A percentile compares a stretch with the other conserved stretches of the same genome.
Evolutionary conservation across 2,888 invertebrate species (phyloP).

Genomic region (Tenthredo scrophulariae): DNA sequence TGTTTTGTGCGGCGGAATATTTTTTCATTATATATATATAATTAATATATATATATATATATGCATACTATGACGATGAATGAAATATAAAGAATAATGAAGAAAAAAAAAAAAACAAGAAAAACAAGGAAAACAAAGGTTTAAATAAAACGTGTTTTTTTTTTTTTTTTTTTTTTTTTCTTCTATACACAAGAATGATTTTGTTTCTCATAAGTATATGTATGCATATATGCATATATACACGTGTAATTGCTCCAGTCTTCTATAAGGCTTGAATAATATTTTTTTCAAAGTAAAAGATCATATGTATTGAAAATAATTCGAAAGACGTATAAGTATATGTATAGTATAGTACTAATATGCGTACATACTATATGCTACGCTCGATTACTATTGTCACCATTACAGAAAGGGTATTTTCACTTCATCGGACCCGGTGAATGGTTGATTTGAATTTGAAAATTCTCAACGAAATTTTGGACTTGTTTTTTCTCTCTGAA

Average conservation of each 20-base stretch:
- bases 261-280: slow-evolving; percentile 15
- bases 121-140: background rate
- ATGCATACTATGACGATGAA: background rate
- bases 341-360: no score
- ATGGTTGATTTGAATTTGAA: background rate
- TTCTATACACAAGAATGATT: background rate
- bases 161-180: background rate
- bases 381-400: background rate
- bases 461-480: background rate
- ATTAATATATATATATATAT: no score
- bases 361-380: background rate
- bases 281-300: slow-evolving; percentile 30
- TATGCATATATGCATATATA: background rate
- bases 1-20: background rate
- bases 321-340: background rate
- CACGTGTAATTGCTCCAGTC: background rate
- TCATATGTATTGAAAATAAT: slow-evolving; percentile 12
- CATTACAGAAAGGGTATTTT: slow-evolving; percentile 1
- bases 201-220: background rate
- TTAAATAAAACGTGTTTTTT: background rate
- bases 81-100: background rate
- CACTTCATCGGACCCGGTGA: background rate
- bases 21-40: background rate
- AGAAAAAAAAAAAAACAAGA: background rate
- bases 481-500: background rate